These are phyloP conservation scores for Ochlodes sylvanus DNA, from an alignment of 2,888 invertebrate species.

Conservation along the genomic window DNA sequence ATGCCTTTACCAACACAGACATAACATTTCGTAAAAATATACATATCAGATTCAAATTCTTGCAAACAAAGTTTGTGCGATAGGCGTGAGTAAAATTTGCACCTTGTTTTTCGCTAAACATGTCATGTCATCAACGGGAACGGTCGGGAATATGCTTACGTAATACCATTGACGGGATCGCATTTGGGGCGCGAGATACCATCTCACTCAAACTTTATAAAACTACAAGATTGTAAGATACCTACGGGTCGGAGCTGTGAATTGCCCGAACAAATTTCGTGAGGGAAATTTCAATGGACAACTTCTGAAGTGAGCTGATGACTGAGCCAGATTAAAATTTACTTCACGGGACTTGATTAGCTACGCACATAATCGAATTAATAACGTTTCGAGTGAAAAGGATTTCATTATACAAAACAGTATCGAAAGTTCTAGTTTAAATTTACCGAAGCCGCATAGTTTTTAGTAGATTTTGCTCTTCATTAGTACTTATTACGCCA, in stretches of 20 bases:
- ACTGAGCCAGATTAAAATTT: constrained; percentile 3
- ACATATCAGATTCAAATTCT: neutral
- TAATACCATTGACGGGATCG: constrained; percentile 12
- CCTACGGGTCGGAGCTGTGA: neutral
- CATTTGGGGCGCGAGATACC: constrained; percentile 11
- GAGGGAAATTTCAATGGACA: constrained; percentile 19
- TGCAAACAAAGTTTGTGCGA: neutral
- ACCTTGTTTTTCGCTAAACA: constrained; percentile 3
- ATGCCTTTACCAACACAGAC: no score
- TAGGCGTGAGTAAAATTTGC: constrained; percentile 44
- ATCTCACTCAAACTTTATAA: constrained; percentile 24
- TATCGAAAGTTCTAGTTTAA: neutral
- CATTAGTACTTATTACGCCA: no score
- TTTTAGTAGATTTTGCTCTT: no score
- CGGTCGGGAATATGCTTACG: constrained; percentile 1
- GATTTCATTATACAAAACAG: neutral
- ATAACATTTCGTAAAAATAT: neutral
- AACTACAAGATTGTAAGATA: constrained; percentile 22
- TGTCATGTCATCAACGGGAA: constrained; percentile 5
- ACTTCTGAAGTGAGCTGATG: constrained; percentile 5
- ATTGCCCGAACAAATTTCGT: constrained; percentile 19
- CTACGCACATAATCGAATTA: neutral
- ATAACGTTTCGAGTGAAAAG: neutral
- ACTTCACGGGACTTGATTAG: constrained; percentile 5
- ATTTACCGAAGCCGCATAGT: neutral